phyloP scores from a whole-genome alignment of 2,113 vertebrate species.

The Dasyurus viverrinus region DNA sequence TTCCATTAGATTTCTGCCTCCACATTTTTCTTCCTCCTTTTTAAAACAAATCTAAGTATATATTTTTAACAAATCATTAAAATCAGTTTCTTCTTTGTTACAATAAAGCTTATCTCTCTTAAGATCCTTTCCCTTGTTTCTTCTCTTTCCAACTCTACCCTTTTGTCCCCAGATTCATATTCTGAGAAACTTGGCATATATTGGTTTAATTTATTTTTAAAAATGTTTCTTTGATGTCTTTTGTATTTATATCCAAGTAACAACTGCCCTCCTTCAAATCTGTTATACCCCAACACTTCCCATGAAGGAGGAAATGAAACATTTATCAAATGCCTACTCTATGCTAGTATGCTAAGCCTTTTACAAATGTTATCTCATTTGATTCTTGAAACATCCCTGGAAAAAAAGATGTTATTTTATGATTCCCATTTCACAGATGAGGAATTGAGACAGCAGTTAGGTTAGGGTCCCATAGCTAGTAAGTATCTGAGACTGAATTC shows the following conservation, averaged over 20 bases:
- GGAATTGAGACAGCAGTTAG: background rate
- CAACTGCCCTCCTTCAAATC: background rate
- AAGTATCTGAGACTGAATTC: background rate
- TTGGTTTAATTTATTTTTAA: background rate
- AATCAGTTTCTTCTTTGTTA: background rate
- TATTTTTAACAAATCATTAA: background rate
- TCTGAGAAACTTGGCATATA: background rate
- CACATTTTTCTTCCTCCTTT: background rate
- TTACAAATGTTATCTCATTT: background rate
- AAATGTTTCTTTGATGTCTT: background rate
- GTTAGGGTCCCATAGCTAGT: background rate
- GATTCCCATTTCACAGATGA: background rate
- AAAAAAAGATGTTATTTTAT: background rate
- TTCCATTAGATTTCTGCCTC: background rate
- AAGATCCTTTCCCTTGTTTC: background rate
- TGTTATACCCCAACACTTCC: no score
- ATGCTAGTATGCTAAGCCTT: background rate
- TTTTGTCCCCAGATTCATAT: background rate
- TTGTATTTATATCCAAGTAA: background rate
- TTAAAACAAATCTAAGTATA: background rate
- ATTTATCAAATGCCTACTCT: background rate
- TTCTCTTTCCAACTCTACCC: background rate
- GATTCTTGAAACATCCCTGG: background rate
- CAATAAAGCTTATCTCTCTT: background rate
- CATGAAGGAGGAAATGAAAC: background rate